These are phyloP conservation scores for Acanthochromis polyacanthus DNA, from an alignment of 2,113 vertebrate species.

Conservation along the genomic window DNA sequence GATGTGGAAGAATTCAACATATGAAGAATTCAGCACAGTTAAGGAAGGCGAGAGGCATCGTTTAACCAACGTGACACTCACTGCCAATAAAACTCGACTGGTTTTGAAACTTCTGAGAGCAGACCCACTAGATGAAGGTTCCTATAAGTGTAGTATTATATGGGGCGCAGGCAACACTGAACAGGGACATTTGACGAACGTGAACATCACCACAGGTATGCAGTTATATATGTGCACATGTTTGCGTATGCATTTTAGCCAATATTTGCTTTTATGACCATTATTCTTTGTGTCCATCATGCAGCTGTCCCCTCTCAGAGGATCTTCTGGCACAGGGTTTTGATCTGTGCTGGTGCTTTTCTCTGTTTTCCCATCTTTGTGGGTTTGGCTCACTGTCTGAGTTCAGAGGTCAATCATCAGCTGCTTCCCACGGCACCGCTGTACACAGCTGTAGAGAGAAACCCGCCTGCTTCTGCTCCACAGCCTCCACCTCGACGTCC, in stretches of 20 bases:
- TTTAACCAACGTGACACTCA: constrained; percentile 10
- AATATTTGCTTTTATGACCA: not conserved
- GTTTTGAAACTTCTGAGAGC: constrained; percentile 47
- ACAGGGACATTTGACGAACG: constrained; percentile 59
- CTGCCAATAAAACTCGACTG: constrained; percentile 37
- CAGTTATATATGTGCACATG: not conserved
- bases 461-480: constrained; percentile 12
- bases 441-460: not conserved
- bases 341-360: constrained; percentile 53
- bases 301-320: constrained; percentile 46
- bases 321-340: constrained; percentile 49
- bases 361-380: constrained; percentile 70
- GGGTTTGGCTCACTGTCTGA: constrained; percentile 61
- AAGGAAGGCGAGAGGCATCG: not conserved
- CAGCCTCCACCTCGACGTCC: constrained; percentile 38
- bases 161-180: not conserved
- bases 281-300: not conserved
- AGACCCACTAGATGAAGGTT: constrained; percentile 63
- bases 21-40: not conserved
- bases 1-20: constrained; percentile 26
- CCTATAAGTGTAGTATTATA: constrained; percentile 56
- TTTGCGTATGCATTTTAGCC: not conserved
- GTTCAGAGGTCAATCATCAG: constrained; percentile 51
- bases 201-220: constrained; percentile 78
- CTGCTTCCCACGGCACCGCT: constrained; percentile 14